Evolutionary conservation across 2,113 vertebrate species (phyloP), one percentile per base, ranked within the genome.

Genomic region (Nerophis lumbriciformis): DNA sequence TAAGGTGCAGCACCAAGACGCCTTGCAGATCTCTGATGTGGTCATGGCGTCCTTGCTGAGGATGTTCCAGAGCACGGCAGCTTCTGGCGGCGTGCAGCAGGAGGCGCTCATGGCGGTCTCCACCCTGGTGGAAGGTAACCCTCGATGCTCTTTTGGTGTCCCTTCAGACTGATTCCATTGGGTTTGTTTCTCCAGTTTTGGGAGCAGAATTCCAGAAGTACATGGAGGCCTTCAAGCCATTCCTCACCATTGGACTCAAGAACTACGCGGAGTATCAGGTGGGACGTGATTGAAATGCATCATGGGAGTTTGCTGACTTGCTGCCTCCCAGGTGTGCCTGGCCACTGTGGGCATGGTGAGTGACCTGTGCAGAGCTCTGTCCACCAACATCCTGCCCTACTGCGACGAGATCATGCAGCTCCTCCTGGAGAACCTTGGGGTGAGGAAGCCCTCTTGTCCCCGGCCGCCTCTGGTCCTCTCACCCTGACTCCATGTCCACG

Each of bases 251-350:
- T 71, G 97, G 96, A 48, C 90, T 99, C 74, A 98, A 98, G 88
- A 99, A 99, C 79, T 97, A 95, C 2, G 95, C 95, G 0, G 97
- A 99, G 77, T 99, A 98, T 76, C 97, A 99, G 95, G 97, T 98
- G 48, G 28, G 59, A 19, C 37, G 2, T 15, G 14, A 4, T 1
- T 28, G 42, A 16, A 8, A 15, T 11, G 13, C 55, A 38, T 10
- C n/a, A 1, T 35, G 51, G 51, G 51, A 36, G 52, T 14, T 5
- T 12, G 51, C 19, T 9, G 28, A 28, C 10, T 13, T n/a, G 14
- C 1, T 38, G 6, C 4, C 35, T 60, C 72, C n/a, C 86, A 99
- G 97, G 97, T 98, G 58, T 98, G 96, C 83, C 91, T 98, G 85
- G 93, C 95, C 0, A 92, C 96, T 0, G 96, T 99, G 79, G 95